Conservation (phyloP, 2,797 vertebrate species). For the Vipera latastei region DNA sequence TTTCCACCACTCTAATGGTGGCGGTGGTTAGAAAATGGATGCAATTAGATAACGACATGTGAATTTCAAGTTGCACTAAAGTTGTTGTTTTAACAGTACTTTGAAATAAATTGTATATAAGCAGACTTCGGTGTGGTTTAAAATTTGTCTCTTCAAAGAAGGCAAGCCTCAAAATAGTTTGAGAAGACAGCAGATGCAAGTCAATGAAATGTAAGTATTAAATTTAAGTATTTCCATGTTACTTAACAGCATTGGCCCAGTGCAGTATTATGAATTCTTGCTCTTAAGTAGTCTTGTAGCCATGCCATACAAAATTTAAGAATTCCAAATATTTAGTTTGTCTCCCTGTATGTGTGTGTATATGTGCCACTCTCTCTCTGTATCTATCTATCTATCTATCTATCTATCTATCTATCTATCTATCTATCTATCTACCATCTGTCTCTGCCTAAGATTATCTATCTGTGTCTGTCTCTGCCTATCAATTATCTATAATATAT, state of each 20-base stretch:
- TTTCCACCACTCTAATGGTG: conserved; percentile 61
- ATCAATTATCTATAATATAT: too few species aligned
- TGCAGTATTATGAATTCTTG: not conserved
- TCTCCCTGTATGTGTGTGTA: not conserved
- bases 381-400: too few species aligned
- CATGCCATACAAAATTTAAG: not conserved
- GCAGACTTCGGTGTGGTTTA: conserved; percentile 53
- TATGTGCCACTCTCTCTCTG: too few species aligned
- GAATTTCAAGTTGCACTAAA: conserved; percentile 79
- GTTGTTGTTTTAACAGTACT: conserved; percentile 79
- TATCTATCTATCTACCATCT: too few species aligned
- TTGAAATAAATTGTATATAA: conserved; percentile 83
- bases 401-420: too few species aligned
- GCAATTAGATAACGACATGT: conserved; percentile 77
- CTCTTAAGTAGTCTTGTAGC: not conserved
- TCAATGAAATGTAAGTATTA: not conserved
- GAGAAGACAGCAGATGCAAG: not conserved
- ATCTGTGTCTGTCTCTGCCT: too few species aligned
- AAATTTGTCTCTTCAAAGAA: conserved; percentile 42
- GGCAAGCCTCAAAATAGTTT: not conserved
- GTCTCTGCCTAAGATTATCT: not conserved
- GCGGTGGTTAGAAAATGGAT: conserved; percentile 72
- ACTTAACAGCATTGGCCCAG: not conserved
- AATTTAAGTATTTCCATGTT: not conserved
- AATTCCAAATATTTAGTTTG: not conserved